phyloP scores from a whole-genome alignment of 1,140 invertebrate species.

The Delia radicum region DNA sequence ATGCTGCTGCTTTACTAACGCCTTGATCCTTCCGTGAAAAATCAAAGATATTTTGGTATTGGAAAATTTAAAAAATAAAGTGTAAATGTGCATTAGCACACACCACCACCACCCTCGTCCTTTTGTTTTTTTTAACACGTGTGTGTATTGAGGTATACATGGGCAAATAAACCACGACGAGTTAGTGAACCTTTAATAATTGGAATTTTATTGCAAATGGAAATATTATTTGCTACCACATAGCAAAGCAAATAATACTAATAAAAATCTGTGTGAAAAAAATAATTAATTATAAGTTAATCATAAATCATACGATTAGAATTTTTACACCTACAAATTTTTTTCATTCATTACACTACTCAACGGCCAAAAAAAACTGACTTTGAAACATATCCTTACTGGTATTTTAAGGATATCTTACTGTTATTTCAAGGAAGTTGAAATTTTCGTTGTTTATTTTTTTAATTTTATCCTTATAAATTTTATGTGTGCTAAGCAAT shows the following conservation, averaged over 20 bases:
- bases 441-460: too few species aligned
- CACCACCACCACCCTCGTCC: background rate
- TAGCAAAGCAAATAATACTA: background rate
- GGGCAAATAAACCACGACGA: conserved; percentile 1
- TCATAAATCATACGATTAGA: conserved; percentile 1
- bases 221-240: background rate
- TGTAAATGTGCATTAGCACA: background rate
- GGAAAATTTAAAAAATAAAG: background rate
- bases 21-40: background rate
- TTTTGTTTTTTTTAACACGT: background rate
- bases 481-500: too few species aligned
- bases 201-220: conserved; percentile 16
- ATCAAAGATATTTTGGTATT: background rate
- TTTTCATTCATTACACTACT: background rate
- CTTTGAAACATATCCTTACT: too few species aligned
- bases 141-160: background rate
- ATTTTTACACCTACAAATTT: background rate
- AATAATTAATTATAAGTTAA: conserved; percentile 15
- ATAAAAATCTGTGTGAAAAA: background rate
- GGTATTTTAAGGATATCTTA: too few species aligned
- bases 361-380: too few species aligned
- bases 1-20: background rate
- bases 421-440: too few species aligned
- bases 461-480: too few species aligned
- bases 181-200: conserved; percentile 15